A percentile compares a stretch with the other conserved stretches of the same genome.
Conservation (phyloP, 2,113 vertebrate genomes). For the Forbesichthys agassizii region DNA sequence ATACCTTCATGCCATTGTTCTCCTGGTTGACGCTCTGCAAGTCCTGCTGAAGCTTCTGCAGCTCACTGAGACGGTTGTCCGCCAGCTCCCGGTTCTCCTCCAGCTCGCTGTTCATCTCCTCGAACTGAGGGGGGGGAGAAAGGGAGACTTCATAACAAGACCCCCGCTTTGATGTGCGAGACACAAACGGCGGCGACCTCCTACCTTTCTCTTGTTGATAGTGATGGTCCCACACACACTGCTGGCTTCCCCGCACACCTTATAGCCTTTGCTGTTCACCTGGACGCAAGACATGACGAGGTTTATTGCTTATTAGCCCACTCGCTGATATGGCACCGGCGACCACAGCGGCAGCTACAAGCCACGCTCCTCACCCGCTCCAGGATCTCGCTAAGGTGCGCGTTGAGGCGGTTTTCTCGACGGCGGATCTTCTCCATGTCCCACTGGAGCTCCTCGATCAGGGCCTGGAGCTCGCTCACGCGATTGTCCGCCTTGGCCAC, state of each 20-base stretch:
- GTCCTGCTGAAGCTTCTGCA: constrained; percentile 92
- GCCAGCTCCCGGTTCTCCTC: constrained; percentile 94
- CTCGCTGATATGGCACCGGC: background rate
- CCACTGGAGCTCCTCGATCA: constrained; percentile 95
- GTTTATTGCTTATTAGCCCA: background rate
- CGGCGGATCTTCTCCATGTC: constrained; percentile 96
- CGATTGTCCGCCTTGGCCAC: constrained; percentile 89
- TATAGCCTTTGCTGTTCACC: constrained; percentile 98
- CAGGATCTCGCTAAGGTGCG: constrained; percentile 89
- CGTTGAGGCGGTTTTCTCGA: constrained; percentile 89
- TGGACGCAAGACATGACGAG: constrained; percentile 46
- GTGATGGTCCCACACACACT: constrained; percentile 96
- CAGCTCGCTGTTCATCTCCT: constrained; percentile 95
- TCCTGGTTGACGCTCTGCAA: constrained; percentile 87
- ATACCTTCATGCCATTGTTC: constrained; percentile 89
- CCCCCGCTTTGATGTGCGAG: background rate
- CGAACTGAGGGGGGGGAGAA: constrained; percentile 77
- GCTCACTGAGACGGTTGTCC: constrained; percentile 86
- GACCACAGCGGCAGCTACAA: background rate
- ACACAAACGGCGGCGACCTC: background rate
- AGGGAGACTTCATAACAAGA: background rate
- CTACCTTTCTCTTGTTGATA: constrained; percentile 94
- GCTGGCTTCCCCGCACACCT: constrained; percentile 94
- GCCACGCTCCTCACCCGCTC: constrained; percentile 78
- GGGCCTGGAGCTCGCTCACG: constrained; percentile 87